These are phyloP conservation scores for Anastrepha ludens DNA, from an alignment of 1,140 invertebrate genomes.

Conservation along the genomic window DNA sequence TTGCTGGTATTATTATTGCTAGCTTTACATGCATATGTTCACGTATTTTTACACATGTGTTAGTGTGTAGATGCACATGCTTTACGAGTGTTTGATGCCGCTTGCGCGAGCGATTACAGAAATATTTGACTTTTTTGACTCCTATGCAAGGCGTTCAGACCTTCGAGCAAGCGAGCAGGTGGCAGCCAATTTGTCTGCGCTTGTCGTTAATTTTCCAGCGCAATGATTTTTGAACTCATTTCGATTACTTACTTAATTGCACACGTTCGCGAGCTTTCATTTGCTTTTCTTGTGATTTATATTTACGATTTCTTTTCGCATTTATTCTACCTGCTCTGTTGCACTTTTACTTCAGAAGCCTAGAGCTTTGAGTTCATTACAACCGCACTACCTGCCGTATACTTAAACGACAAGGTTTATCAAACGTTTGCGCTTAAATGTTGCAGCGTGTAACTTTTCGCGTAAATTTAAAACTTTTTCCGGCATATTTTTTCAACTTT, in stretches of 20 bases:
- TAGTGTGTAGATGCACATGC: not conserved
- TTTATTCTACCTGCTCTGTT: not conserved
- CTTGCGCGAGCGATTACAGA: not conserved
- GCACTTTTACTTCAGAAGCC: too few relatives aligned
- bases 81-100: too few relatives aligned
- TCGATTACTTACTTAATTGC: slow-evolving; percentile 47
- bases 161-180: not conserved
- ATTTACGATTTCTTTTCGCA: not conserved
- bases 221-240: slow-evolving; percentile 47
- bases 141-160: not conserved
- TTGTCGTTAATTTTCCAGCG: slow-evolving; percentile 47
- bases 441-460: slow-evolving; percentile 34
- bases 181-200: slow-evolving; percentile 41
- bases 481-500: not conserved
- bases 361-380: not conserved
- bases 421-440: slow-evolving; percentile 47
- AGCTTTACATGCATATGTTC: not conserved
- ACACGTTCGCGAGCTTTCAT: slow-evolving; percentile 7
- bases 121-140: slow-evolving; percentile 29
- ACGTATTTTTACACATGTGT: not conserved
- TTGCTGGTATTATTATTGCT: not conserved
- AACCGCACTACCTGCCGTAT: not conserved
- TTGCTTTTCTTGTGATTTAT: not conserved
- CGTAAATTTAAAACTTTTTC: slow-evolving; percentile 45
- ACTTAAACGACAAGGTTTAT: slow-evolving; percentile 33